Evolutionary conservation across 2,888 invertebrate species (phyloP).

Genomic region (Oxytorus armatus): DNA sequence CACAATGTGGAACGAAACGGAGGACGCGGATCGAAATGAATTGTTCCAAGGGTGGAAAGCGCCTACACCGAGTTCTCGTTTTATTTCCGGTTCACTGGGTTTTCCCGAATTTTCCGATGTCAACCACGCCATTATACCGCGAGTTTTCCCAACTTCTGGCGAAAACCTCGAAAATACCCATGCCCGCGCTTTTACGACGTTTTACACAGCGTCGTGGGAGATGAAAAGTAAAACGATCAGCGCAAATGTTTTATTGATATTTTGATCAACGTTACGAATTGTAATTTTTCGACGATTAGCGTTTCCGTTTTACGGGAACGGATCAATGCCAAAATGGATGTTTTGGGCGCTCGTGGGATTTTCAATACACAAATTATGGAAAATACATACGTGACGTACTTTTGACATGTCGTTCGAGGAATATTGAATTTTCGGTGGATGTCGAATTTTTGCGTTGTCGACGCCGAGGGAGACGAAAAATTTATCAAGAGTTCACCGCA

Average conservation of each 20-base stretch:
- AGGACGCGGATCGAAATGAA: too few species aligned
- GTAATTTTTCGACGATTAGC: conserved; percentile 14
- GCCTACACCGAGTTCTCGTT: conserved; percentile 18
- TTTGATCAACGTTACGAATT: conserved; percentile 18
- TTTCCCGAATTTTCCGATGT: conserved; percentile 50
- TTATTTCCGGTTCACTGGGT: conserved; percentile 56
- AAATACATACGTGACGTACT: too few species aligned
- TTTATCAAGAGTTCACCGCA: conserved; percentile 14
- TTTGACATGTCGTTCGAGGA: background rate
- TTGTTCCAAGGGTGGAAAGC: conserved; percentile 35
- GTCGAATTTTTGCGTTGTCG: background rate
- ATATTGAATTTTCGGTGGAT: conserved; percentile 11
- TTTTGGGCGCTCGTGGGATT: too few species aligned
- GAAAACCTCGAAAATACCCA: too few species aligned
- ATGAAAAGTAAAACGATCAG: conserved; percentile 46
- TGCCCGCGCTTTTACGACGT: too few species aligned
- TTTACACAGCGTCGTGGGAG: too few species aligned
- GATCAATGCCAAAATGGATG: too few species aligned
- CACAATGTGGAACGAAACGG: too few species aligned
- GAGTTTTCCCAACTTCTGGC: conserved; percentile 26
- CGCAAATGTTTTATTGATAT: conserved; percentile 22
- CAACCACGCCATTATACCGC: conserved; percentile 18
- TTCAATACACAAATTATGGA: too few species aligned
- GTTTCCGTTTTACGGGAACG: too few species aligned
- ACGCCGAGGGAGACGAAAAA: background rate